Base-by-base conservation (phyloP, 2,888 invertebrate species). In the Aspidiotus destructor region DNA sequence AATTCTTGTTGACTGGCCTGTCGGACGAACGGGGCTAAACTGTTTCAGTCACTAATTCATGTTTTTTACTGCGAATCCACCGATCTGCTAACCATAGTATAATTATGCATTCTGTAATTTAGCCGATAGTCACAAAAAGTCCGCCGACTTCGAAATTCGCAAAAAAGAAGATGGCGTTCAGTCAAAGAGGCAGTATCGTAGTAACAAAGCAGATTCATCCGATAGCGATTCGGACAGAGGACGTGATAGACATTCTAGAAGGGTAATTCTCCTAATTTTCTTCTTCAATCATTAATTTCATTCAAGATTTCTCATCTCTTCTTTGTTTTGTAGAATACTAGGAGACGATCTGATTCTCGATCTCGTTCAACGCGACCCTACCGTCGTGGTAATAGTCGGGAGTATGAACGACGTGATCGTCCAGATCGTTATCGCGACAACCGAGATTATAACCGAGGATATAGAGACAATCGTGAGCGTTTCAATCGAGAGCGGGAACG, bases 181-280 rank as follows among this genome's bases (percentile, higher is more conserved):
- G 76, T 90, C 90, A 76, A 92, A 92, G 75, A 84, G 93, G 10
- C 92, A 92, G 72, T 93, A 93, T 76, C 83, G 92, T 13, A 80
- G 80, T 69, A 90, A 89, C 68, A 91, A 92, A 76, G 86, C 89
- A 70, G 89, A 89, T 75, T 89, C 88, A 6, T 88, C 86, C 2
- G 85, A 82, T 41, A 86, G 85, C 73, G 80, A 79, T 60, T 79
- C 78, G 40, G 80, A 80, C 60, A 77, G 77, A 7, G 79, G 84
- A 61, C 84, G 84, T 69, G 80, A 84, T 79, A 83, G 77, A 15
- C 57, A 57, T 40, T 44, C 57, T 69, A 72, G 70, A 70, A 72
- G 72, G 71, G 73, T 72, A 71, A 70, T 53, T 54, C 28, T 69
- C 58, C 58, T 13, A 28, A 11, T 53, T 63, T 13, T n/a, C 13